These are phyloP conservation scores for Diloba caeruleocephala DNA, from an alignment of 2,888 invertebrate species.

Conservation along the genomic window DNA sequence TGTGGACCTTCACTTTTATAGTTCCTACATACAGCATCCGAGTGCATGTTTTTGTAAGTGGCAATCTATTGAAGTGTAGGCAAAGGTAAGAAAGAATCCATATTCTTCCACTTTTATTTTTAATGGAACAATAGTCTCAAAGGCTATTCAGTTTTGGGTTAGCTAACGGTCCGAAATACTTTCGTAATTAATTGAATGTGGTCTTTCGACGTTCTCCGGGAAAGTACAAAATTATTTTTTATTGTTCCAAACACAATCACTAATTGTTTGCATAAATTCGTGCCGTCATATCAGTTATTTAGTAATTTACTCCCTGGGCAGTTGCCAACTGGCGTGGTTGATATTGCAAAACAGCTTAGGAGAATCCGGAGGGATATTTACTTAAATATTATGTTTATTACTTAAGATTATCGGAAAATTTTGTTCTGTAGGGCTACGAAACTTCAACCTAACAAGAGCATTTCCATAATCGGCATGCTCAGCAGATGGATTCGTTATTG, in stretches of 20 bases:
- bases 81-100: too few relatives aligned
- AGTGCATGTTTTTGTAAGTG: too few relatives aligned
- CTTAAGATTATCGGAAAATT: too few relatives aligned
- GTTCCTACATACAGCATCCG: too few relatives aligned
- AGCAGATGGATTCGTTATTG: too few relatives aligned
- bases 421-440: too few relatives aligned
- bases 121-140: background rate
- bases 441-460: too few relatives aligned
- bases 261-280: constrained; percentile 17
- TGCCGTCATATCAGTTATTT: constrained; percentile 30
- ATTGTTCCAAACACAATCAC: constrained; percentile 18
- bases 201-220: background rate
- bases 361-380: constrained; percentile 15
- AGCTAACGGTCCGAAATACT: background rate
- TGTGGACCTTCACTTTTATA: constrained; percentile 17
- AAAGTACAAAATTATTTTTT: constrained; percentile 4
- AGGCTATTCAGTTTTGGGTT: too few relatives aligned
- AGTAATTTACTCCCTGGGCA: constrained; percentile 38
- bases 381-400: background rate
- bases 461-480: too few relatives aligned
- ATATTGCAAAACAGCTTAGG: constrained; percentile 23
- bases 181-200: background rate
- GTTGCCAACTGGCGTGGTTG: constrained; percentile 37
- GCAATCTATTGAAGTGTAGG: background rate
- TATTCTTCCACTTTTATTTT: background rate